These are phyloP conservation scores for Tetramorium simillimum DNA, from an alignment of 1,140 invertebrate genomes.

Conservation along the genomic window DNA sequence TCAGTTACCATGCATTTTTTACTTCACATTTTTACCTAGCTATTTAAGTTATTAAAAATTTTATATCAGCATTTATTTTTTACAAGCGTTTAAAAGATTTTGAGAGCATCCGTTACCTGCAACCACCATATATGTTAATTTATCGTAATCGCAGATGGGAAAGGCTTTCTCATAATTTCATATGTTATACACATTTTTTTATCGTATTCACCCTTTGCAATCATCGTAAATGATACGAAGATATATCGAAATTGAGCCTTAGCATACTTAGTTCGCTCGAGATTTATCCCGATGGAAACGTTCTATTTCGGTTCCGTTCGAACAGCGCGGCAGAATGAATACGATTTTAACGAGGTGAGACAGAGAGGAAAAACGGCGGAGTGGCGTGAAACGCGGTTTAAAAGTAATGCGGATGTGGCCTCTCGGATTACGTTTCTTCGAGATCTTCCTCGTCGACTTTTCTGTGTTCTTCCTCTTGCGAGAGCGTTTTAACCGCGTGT, in stretches of 20 bases:
- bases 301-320: conserved; percentile 57
- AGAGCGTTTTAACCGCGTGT: conserved; percentile 26
- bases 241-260: neutral
- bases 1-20: too few relatives aligned
- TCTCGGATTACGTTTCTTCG: conserved; percentile 70
- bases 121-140: neutral
- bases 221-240: neutral
- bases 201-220: neutral
- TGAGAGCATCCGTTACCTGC: neutral
- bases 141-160: neutral
- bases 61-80: neutral
- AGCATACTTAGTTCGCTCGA: neutral
- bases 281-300: conserved; percentile 30
- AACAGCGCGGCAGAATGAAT: conserved; percentile 57
- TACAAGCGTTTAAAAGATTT: neutral
- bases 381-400: conserved; percentile 54
- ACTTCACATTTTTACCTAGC: too few relatives aligned
- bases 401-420: conserved; percentile 72
- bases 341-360: conserved; percentile 59
- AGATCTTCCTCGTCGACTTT: conserved; percentile 57
- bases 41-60: too few relatives aligned
- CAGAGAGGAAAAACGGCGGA: conserved; percentile 23
- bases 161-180: neutral
- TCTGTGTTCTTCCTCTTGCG: conserved; percentile 39
- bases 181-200: too few relatives aligned